These are phyloP conservation scores for Nerophis lumbriciformis DNA, from an alignment of 2,113 vertebrate genomes.

Conservation along the genomic window DNA sequence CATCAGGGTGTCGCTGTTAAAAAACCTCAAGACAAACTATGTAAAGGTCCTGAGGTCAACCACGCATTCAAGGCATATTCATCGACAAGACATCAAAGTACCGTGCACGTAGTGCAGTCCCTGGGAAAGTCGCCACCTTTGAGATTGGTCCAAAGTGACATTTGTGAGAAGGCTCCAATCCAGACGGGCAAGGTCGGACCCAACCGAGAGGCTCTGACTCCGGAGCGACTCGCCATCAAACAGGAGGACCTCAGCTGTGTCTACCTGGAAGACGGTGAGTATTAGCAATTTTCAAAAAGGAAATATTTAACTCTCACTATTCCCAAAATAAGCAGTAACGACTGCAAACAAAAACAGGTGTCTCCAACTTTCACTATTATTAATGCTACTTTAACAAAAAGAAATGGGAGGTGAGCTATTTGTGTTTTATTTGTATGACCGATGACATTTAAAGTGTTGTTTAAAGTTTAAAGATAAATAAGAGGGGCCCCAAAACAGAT, in stretches of 20 bases:
- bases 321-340: too few species aligned
- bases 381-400: too few species aligned
- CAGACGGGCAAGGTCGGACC: constrained; percentile 23
- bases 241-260: constrained; percentile 89
- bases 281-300: not conserved
- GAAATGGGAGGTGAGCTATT: too few species aligned
- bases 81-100: constrained; percentile 74
- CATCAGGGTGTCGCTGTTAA: constrained; percentile 5
- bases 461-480: too few species aligned
- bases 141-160: constrained; percentile 34
- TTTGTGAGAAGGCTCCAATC: constrained; percentile 11
- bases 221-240: constrained; percentile 81
- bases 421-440: too few species aligned
- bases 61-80: constrained; percentile 70
- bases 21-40: constrained; percentile 47
- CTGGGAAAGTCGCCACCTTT: constrained; percentile 72
- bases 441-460: too few species aligned
- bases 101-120: constrained; percentile 30
- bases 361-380: too few species aligned
- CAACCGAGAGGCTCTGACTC: constrained; percentile 30
- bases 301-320: not conserved
- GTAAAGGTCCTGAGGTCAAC: constrained; percentile 48
- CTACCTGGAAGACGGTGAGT: constrained; percentile 90
- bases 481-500: too few species aligned
- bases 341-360: not conserved